Evolutionary conservation across 64 coral and sea anemone genomes (phyloP), one percentile per base, ranked within the genome.

Genomic region (Montipora cactus): DNA sequence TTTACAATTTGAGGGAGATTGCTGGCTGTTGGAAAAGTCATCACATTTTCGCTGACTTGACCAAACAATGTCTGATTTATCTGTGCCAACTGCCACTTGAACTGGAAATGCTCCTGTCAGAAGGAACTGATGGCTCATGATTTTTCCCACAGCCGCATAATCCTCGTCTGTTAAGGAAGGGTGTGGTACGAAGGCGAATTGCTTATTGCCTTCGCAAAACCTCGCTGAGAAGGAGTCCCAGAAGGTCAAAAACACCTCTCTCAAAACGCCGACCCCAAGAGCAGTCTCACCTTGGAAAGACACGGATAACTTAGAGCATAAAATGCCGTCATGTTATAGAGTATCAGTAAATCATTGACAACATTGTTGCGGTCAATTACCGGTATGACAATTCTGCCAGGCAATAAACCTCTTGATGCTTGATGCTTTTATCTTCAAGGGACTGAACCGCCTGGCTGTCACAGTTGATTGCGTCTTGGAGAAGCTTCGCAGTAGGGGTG

Each of bases 61-160:
- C 1, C 37, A 37, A 37, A 37, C 37, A 37, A 37, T 37, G 37
- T 37, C 37, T 67, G 62, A 67, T 0, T 67, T 67, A 92, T 92
- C 47, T 82, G 66, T 14, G 80, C 69, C 79, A 87, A 1, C 81
- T 78, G 28, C 44, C 45, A 93, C 66, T 18, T 79, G 16, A 19
- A 93, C 55, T 72, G 91, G 83, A 69, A 93, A 87, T 52, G 92
- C 89, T 47, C 84, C 92, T 44, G 92, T 94, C n/a, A 49, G 78
- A 22, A 94, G 19, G 47, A 70, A 88, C 74, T 94, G 87, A 44
- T 94, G 92, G 7, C 74, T 94, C 14, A 94, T 72, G 12, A 89
- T 88, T 44, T 66, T 44, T n/a, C 91, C 91, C 11, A 93, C 52
- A 68, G 84, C 91, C 49, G 46, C 57, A 71, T 93, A 93, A 81